Evolutionary conservation across 2,888 invertebrate species (phyloP).

Genomic region (Melinaea marsaeus): DNA sequence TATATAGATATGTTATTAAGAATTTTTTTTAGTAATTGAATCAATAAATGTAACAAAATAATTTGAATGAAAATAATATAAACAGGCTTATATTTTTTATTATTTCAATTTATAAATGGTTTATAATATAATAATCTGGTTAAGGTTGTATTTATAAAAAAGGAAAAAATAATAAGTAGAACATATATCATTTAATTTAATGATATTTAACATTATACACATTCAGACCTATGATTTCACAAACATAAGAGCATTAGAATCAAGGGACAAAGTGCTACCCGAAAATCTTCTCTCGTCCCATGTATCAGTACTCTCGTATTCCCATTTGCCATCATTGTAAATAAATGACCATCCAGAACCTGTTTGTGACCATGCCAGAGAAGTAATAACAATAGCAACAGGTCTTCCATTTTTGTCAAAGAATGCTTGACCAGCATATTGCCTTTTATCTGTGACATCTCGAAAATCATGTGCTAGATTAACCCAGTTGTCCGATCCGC

Average conservation of each 20-base stretch:
- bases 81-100: no score
- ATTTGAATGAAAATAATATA: no score
- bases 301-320: not conserved
- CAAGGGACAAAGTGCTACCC: not conserved
- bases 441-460: not conserved
- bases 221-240: no score
- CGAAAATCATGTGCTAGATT: not conserved
- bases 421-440: not conserved
- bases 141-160: no score
- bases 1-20: no score
- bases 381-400: slow-evolving; percentile 1
- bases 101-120: no score
- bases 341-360: slow-evolving; percentile 1
- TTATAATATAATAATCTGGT: no score
- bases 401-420: slow-evolving; percentile 3
- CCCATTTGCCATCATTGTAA: not conserved
- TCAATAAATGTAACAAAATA: no score
- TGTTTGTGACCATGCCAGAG: not conserved
- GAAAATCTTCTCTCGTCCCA: slow-evolving; percentile 1
- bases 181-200: no score
- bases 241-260: not conserved
- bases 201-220: no score
- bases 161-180: no score
- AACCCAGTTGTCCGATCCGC: not conserved
- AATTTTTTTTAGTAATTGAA: no score